These are phyloP conservation scores for Bicyclus anynana DNA, from an alignment of 1,140 invertebrate genomes.

Conservation along the genomic window DNA sequence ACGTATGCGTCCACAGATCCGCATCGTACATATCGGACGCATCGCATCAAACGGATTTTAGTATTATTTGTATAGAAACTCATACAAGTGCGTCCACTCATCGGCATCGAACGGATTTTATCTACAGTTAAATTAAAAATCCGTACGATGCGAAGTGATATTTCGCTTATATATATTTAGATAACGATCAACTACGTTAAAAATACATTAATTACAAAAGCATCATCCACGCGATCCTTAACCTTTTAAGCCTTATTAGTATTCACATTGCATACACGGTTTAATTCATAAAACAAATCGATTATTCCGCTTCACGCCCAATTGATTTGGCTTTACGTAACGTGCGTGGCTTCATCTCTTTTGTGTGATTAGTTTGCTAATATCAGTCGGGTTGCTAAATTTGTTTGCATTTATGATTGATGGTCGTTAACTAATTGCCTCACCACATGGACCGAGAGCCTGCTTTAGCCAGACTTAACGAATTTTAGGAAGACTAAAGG, in stretches of 20 bases:
- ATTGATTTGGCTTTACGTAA: slow-evolving; percentile 10
- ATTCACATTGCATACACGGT: slow-evolving; percentile 1
- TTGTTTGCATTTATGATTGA: background rate
- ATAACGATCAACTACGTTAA: too few relatives aligned
- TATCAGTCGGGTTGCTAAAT: background rate
- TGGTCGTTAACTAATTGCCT: background rate
- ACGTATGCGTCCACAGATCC: too few relatives aligned
- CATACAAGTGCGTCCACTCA: too few relatives aligned
- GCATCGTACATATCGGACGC: too few relatives aligned
- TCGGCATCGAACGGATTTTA: too few relatives aligned
- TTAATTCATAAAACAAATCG: slow-evolving; percentile 10
- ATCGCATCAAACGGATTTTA: too few relatives aligned
- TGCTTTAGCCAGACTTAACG: too few relatives aligned
- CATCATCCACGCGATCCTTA: background rate
- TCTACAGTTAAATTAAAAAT: too few relatives aligned
- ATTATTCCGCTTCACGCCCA: slow-evolving; percentile 12
- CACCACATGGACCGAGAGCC: background rate
- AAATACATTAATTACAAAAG: background rate
- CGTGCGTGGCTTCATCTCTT: background rate
- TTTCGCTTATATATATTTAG: too few relatives aligned
- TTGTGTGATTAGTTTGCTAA: background rate
- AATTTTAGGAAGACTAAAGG: too few relatives aligned
- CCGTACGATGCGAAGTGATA: too few relatives aligned
- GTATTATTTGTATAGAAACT: too few relatives aligned
- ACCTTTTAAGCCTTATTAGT: slow-evolving; percentile 8